A percentile compares a stretch with the other conserved stretches of the same genome.
Evolutionary conservation across 2,888 invertebrate genomes (phyloP).

Genomic region (Portevinia maculata): DNA sequence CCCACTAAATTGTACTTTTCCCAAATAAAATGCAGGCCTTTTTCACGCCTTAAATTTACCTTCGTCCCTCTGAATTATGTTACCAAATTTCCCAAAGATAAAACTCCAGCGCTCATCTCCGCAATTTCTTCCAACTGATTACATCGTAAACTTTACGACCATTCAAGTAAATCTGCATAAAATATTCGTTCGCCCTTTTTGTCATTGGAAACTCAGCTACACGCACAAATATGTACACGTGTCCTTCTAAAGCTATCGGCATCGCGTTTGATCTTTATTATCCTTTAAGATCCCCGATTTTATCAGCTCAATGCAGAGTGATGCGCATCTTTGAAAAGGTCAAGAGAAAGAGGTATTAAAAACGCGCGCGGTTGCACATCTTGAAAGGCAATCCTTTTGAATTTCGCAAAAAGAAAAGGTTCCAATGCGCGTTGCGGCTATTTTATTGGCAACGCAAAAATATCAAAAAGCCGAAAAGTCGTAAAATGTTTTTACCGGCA

Average conservation of each 20-base stretch:
- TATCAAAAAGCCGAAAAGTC: conserved; percentile 73
- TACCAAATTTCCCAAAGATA: conserved; percentile 8
- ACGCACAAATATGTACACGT: conserved; percentile 6
- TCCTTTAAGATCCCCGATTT: conserved; percentile 66
- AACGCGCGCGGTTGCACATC: conserved; percentile 65
- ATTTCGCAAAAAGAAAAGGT: conserved; percentile 33
- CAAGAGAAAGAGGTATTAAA: conserved; percentile 57
- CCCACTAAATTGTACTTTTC: too few species aligned
- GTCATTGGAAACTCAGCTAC: conserved; percentile 20
- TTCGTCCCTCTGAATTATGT: too few species aligned
- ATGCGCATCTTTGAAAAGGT: conserved; percentile 63
- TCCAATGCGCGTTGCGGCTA: conserved; percentile 50
- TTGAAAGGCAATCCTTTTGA: conserved; percentile 63
- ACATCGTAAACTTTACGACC: conserved; percentile 67
- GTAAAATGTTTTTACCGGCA: conserved; percentile 64
- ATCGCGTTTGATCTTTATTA: conserved; percentile 70
- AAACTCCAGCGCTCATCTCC: too few species aligned
- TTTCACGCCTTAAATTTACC: too few species aligned
- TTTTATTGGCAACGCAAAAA: conserved; percentile 73
- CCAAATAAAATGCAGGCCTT: background rate
- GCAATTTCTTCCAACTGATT: conserved; percentile 34
- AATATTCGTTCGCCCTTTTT: conserved; percentile 49
- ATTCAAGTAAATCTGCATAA: conserved; percentile 49
- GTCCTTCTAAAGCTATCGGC: conserved; percentile 55
- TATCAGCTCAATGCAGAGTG: conserved; percentile 67